Evolutionary conservation across 2,888 invertebrate species (phyloP).

Genomic region (Ormyrus nitidulus): DNA sequence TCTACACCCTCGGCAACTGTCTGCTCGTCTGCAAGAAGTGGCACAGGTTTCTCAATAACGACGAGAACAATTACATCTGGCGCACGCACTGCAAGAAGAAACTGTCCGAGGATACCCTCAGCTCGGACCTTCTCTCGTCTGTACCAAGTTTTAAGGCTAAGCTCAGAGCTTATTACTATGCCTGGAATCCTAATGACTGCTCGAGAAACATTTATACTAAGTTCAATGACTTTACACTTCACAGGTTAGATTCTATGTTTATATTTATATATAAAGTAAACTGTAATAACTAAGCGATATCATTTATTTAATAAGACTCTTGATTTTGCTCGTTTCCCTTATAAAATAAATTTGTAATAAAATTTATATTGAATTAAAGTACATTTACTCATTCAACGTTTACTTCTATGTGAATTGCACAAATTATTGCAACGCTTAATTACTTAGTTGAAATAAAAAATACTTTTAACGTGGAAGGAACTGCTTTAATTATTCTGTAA

Average conservation of each 20-base stretch:
- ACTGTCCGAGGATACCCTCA: slow-evolving; percentile 90
- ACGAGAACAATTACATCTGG: slow-evolving; percentile 98
- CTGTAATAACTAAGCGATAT: too few species aligned
- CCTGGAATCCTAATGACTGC: slow-evolving; percentile 98
- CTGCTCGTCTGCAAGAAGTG: slow-evolving; percentile 95
- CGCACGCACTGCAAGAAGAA: slow-evolving; percentile 90
- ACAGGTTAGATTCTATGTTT: slow-evolving; percentile 78
- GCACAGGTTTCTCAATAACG: slow-evolving; percentile 86
- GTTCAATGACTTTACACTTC: slow-evolving; percentile 97
- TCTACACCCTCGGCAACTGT: slow-evolving; percentile 91
- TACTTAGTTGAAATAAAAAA: too few species aligned
- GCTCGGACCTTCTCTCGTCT: slow-evolving; percentile 92
- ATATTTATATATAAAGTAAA: too few species aligned
- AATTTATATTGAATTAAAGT: too few species aligned
- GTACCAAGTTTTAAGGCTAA: slow-evolving; percentile 95
- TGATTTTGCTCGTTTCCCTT: too few species aligned
- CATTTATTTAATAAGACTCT: too few species aligned
- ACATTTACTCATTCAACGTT: too few species aligned
- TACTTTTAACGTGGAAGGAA: too few species aligned
- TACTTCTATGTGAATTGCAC: too few species aligned
- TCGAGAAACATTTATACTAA: slow-evolving; percentile 98
- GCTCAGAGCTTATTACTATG: slow-evolving; percentile 93
- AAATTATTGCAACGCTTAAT: too few species aligned
- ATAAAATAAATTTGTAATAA: too few species aligned
- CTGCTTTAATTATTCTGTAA: too few species aligned